Evolutionary conservation across 2,113 vertebrate species (phyloP).

Genomic region (Dasyurus viverrinus): DNA sequence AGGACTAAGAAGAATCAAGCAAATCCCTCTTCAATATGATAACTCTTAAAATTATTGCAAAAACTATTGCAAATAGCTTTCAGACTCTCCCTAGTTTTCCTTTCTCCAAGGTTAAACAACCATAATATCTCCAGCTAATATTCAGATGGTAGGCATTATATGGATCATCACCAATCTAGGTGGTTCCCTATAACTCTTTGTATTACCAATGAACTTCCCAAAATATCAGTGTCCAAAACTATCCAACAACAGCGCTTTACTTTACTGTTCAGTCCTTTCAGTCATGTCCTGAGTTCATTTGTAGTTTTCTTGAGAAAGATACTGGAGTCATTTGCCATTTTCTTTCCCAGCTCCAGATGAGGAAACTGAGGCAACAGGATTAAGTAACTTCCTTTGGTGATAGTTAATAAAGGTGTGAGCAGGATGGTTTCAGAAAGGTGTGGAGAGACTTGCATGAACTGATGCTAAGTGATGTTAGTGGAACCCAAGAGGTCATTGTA

Average conservation of each 20-base stretch:
- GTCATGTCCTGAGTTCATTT: not conserved
- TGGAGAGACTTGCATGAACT: no score
- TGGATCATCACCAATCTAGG: not conserved
- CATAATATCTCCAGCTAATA: not conserved
- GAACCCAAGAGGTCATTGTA: no score
- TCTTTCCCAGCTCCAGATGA: not conserved
- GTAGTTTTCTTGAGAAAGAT: not conserved
- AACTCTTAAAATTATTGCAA: not conserved
- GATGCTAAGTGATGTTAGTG: no score
- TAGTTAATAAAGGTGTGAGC: not conserved
- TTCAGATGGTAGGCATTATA: not conserved
- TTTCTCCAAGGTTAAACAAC: not conserved
- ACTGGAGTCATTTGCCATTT: not conserved
- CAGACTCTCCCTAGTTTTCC: not conserved
- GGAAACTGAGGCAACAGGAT: not conserved
- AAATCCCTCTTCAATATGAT: not conserved
- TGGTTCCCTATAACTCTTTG: not conserved
- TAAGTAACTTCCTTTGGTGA: not conserved
- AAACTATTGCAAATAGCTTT: not conserved
- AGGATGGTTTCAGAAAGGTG: no score
- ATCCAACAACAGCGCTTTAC: not conserved
- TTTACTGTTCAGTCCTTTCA: not conserved
- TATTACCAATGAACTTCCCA: not conserved
- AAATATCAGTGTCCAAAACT: not conserved
- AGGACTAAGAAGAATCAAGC: not conserved